Base-by-base conservation (phyloP, 1,140 invertebrate species). In the Cyclargus thomasi region DNA sequence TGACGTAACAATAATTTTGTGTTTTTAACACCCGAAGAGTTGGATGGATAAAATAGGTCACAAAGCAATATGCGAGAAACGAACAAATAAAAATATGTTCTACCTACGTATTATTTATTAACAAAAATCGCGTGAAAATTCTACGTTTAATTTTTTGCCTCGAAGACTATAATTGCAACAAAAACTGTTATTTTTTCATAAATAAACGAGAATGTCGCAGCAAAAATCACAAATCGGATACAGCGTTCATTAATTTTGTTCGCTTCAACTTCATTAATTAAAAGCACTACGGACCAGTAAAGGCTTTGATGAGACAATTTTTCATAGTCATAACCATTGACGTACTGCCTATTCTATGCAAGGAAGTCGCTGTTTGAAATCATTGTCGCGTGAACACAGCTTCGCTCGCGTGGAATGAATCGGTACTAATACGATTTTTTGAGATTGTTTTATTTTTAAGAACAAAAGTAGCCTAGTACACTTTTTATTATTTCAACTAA, bases 281-380 rank as follows among this genome's bases (percentile, higher is more conserved):
- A 77, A 79, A 75, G 70, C 70, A 74, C 74, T 73, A 79, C 72
- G 75, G 74, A 22, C 69, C 69, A 77, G 72, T 76, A 72, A 69
- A 77, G 67, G 17, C 55, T 59, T 59, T 59, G 17, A 59, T 59
- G 55, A 20, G 20, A 59, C 55, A 59, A 59, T 59, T 59, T 59
- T 59, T 59, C 55, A 59, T 59, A 18, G 55, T 59, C 55, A 20
- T 47, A 47, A 47, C 39, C 39, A 47, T 47, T 47, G 39, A 47
- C 39, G 39, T 47, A 29, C 29, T 29, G n/a, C n/a, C n/a, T 8
- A 8, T 29, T 14, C 6, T 0, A 8, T 47, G 1, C 8, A 14
- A 11, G 39, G 39, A 47, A 3, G 11, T 47, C 39, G 11, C 10
- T n/a, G n/a, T n/a, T n/a, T n/a, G n/a, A n/a, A n/a, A n/a, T n/a